Evolutionary conservation across 1,140 invertebrate genomes (phyloP), one percentile per base, ranked within the genome.

Genomic region (Helicoverpa armigera): DNA sequence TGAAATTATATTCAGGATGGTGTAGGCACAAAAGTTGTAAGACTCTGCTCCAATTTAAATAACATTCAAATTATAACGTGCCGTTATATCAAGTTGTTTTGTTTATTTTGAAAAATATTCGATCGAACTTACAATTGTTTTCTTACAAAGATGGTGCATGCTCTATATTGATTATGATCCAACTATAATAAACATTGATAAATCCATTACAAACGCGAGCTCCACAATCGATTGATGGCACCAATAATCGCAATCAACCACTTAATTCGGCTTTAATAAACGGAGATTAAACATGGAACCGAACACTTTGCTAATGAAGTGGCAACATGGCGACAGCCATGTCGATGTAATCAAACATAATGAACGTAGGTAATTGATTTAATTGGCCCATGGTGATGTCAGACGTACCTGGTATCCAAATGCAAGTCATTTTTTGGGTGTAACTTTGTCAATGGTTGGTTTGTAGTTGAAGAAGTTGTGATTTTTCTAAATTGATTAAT

Each of bases 251-350:
- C 23, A 51, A 69, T 18, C 65, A 69, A 69, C 65, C 65, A 69
- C 65, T 69, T 69, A 69, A 69, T 69, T 51, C 43, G 11, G 65
- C 65, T 69, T 69, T 69, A 69, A 69, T 69, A 69, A 69, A 51
- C 65, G 65, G 65, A 69, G 65, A 69, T 69, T 69, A 69, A 48
- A 69, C 65, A 48, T 69, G 35, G 65, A 50, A 69, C 48, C 18
- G 67, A 70, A 70, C 67, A 70, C 67, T 53, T 53, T 53, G 18
- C 67, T 70, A 70, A 70, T 70, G 67, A 70, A 70, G 16, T 4
- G 67, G 67, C 48, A 69, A 53, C 67, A 70, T 16, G 67, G 50
- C 67, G 67, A 70, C 18, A 53, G 43, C 18, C 48, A 70, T 51
- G 67, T 70, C 31, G 35, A 35, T 70, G 43, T 29, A 70, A 70